Evolutionary conservation across 2,888 invertebrate genomes (phyloP).

Genomic region (Autographa gamma): DNA sequence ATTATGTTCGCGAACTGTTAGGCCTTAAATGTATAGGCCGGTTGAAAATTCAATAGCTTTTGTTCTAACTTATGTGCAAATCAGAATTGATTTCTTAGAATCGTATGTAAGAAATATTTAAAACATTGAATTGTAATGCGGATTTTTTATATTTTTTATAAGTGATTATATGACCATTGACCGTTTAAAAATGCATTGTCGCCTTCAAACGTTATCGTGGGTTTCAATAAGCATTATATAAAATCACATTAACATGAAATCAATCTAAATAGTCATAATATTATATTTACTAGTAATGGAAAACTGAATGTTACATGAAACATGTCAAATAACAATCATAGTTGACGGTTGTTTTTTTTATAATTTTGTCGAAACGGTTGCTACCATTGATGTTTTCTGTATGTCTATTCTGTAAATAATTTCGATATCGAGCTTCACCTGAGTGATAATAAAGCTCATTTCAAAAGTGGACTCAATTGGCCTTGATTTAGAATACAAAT

Average conservation of each 20-base stretch:
- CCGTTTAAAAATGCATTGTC: conserved; percentile 1
- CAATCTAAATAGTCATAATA: neutral
- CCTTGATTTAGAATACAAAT: too few relatives aligned
- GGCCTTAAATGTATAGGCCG: conserved; percentile 34
- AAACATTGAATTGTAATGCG: conserved; percentile 6
- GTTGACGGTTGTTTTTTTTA: too few relatives aligned
- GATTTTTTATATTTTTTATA: neutral
- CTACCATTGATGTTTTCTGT: neutral
- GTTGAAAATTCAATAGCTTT: conserved; percentile 53
- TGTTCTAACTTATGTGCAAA: conserved; percentile 48
- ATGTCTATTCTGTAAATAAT: too few relatives aligned
- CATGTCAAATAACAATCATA: too few relatives aligned
- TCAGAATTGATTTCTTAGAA: conserved; percentile 41
- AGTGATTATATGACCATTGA: neutral
- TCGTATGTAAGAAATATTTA: conserved; percentile 14
- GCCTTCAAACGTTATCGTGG: neutral
- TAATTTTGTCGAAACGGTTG: neutral
- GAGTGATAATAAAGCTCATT: too few relatives aligned
- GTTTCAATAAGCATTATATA: neutral
- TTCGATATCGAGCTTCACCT: too few relatives aligned
- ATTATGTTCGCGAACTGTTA: conserved; percentile 70
- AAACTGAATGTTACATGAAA: too few relatives aligned
- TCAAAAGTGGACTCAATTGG: too few relatives aligned
- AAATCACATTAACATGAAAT: neutral
- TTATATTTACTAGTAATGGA: neutral